Base-by-base conservation (phyloP, 2,888 invertebrate species). In the Andrena minutula region DNA sequence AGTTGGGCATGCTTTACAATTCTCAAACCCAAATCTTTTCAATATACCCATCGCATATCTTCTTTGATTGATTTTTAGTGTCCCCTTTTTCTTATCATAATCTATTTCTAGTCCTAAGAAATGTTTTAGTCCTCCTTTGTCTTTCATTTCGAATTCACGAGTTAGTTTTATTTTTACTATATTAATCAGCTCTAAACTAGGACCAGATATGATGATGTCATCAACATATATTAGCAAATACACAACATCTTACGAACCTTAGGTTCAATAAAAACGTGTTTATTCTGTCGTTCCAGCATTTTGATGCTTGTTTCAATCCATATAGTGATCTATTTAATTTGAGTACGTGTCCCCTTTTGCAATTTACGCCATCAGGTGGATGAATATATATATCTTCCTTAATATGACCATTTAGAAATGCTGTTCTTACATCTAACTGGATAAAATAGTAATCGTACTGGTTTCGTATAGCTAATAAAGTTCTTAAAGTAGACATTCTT, bases 401-500 rank as follows among this genome's bases (percentile, higher is more conserved):
- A n/a, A 51, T 0, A 7, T 51, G 35, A 12, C 83, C 86, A 73
- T 88, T 83, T 20, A 79, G 6, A 26, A 88, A 88, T 0, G 87
- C 80, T 6, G 87, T 84, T 56, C 85, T 85, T 6, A 84, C 85
- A 73, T 87, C 88, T 47, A 80, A 75, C 71, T 90, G 83, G 70
- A 76, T 16, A 35, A 86, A 76, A 63, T 71, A 58, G 71, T 86
- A 84, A 68, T 86, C 75, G 68, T 64, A 74, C 72, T 91, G 86
- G 82, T 85, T 87, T 20, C 88, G 87, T 69, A 92, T 64, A 49
- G 68, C 49, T 73, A 90, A 65, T 10, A 90, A 71, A 10, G 86
- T 80, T 73, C 91, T 81, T 20, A 91, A 86, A 28, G 86, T 89
- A 28, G 83, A 26, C 77, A 88, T 87, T 73, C 85, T 88, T 5